A percentile compares a stretch with the other conserved stretches of the same genome.
Conservation (phyloP, 2,113 vertebrate species). For the Notarius quadriscutis region DNA sequence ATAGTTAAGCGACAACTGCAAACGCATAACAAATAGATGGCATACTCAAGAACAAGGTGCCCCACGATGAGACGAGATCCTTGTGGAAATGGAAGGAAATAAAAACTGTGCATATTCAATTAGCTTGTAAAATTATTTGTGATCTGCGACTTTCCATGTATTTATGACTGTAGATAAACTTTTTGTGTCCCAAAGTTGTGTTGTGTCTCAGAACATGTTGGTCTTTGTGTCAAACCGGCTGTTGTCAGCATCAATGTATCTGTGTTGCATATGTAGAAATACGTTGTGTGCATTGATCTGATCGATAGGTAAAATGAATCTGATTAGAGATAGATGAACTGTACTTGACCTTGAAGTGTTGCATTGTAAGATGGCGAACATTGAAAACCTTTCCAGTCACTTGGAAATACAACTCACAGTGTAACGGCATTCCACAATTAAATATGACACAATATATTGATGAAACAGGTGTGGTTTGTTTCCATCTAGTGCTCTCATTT, state of each 20-base stretch:
- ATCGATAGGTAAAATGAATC: background rate
- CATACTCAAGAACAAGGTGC: background rate
- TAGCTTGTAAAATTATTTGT: constrained; percentile 3
- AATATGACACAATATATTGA: constrained; percentile 28
- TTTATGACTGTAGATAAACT: constrained; percentile 6
- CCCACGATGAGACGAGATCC: background rate
- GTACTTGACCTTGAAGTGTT: background rate
- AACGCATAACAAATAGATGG: background rate
- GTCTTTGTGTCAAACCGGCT: background rate
- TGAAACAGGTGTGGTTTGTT: background rate
- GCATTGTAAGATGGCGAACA: background rate
- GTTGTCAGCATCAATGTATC: background rate
- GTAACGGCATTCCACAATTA: constrained; percentile 53
- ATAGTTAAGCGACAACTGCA: background rate
- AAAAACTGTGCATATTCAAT: background rate
- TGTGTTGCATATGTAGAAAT: background rate
- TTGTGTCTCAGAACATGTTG: background rate
- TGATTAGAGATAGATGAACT: background rate
- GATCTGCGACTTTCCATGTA: constrained; percentile 3
- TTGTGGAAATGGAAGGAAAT: constrained; percentile 1
- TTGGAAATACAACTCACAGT: constrained; percentile 33
- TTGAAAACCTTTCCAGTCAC: constrained; percentile 1
- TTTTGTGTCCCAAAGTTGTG: background rate
- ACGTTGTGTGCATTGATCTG: constrained; percentile 1
- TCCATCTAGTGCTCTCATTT: background rate